phyloP scores from a whole-genome alignment of 1,140 invertebrate species.

The Gyrodactylus bullatarudis region DNA sequence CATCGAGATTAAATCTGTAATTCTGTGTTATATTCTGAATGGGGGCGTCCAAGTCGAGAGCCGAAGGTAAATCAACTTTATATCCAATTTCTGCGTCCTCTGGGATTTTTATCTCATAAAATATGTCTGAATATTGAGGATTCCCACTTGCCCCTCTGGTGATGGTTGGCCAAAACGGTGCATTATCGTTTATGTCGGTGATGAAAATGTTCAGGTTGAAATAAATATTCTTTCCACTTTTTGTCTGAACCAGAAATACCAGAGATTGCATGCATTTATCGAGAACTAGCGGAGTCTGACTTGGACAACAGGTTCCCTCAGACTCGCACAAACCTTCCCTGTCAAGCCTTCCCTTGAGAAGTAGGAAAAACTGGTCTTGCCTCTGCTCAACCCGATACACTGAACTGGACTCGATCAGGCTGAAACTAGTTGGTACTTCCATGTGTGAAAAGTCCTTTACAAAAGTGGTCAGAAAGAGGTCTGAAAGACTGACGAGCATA shows the following conservation, averaged over 20 bases:
- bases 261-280: not conserved
- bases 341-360: not conserved
- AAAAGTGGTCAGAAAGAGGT: no score
- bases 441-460: no score
- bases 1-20: not conserved
- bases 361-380: no score
- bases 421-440: no score
- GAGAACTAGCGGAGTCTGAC: not conserved
- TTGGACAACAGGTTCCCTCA: not conserved
- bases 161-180: not conserved
- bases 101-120: not conserved
- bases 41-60: not conserved
- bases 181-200: not conserved
- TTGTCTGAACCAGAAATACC: not conserved
- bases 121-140: no score
- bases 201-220: not conserved
- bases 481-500: no score
- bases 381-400: no score
- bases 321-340: not conserved
- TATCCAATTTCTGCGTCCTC: not conserved
- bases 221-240: not conserved
- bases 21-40: not conserved
- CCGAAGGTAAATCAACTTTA: not conserved
- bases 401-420: no score
- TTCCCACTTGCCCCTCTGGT: no score